Evolutionary conservation across 2,113 vertebrate genomes (phyloP).

Genomic region (Cardinalis cardinalis): DNA sequence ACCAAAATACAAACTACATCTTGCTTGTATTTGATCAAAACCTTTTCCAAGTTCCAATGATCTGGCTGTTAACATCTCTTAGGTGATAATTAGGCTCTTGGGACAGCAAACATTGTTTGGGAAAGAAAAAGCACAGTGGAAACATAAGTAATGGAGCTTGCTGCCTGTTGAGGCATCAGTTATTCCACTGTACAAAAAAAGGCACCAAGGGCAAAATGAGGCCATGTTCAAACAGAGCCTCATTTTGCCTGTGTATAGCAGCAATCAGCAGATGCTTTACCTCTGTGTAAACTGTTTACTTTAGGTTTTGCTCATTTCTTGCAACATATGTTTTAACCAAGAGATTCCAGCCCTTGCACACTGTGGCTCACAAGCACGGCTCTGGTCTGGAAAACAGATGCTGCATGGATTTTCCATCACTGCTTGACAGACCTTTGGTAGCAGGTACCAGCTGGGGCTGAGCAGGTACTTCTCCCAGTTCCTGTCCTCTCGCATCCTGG

Average conservation of each 20-base stretch:
- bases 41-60: conserved; percentile 50
- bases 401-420: not conserved
- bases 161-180: not conserved
- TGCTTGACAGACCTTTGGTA: not conserved
- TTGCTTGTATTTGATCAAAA: conserved; percentile 62
- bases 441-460: not conserved
- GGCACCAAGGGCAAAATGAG: not conserved
- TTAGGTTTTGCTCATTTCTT: conserved; percentile 2
- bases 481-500: not conserved
- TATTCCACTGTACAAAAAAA: not conserved
- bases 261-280: conserved; percentile 22
- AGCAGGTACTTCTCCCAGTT: not conserved
- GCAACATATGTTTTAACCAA: not conserved
- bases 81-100: conserved; percentile 67
- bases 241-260: not conserved
- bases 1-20: conserved; percentile 62
- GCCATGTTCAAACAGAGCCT: not conserved
- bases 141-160: not conserved
- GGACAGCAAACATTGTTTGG: conserved; percentile 50
- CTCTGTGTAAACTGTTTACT: conserved; percentile 14
- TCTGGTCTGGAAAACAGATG: not conserved
- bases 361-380: fast-evolving
- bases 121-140: conserved; percentile 23
- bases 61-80: conserved; percentile 65
- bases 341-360: not conserved